These are phyloP conservation scores for Agrochola lota DNA, from an alignment of 2,888 invertebrate species.

Conservation along the genomic window DNA sequence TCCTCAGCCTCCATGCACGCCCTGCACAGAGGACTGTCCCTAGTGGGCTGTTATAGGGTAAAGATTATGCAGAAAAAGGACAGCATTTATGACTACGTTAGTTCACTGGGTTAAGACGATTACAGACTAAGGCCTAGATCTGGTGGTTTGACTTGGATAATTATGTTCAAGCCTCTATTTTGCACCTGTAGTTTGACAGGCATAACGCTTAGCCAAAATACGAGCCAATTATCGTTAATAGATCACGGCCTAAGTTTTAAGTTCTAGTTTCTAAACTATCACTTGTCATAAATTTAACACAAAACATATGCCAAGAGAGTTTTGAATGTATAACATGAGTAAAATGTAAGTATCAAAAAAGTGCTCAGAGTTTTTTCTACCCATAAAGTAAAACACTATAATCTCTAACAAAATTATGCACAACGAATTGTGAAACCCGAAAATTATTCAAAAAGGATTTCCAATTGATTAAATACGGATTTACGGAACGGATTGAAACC, in stretches of 20 bases:
- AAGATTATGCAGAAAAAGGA: not conserved
- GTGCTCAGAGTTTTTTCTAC: not conserved
- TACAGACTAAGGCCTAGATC: not conserved
- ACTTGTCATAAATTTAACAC: not conserved
- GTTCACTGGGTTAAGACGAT: too few relatives aligned
- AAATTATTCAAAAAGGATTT: constrained; percentile 18
- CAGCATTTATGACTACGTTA: not conserved
- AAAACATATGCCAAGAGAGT: not conserved
- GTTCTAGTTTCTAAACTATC: not conserved
- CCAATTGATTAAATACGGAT: constrained; percentile 30
- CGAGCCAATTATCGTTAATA: not conserved
- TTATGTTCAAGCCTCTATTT: too few relatives aligned
- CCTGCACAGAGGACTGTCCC: too few relatives aligned
- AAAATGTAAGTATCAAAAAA: not conserved
- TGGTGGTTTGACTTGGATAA: too few relatives aligned
- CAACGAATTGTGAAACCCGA: not conserved
- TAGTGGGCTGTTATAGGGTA: too few relatives aligned
- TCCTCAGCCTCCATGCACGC: too few relatives aligned
- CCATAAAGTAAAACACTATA: not conserved
- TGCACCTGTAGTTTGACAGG: not conserved
- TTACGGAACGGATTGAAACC: constrained; percentile 24
- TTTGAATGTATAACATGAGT: not conserved
- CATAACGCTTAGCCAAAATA: not conserved
- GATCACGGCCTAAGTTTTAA: not conserved
- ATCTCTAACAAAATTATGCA: not conserved